These are phyloP conservation scores for Cichladusa arquata DNA, from an alignment of 2,113 vertebrate genomes.

Conservation along the genomic window DNA sequence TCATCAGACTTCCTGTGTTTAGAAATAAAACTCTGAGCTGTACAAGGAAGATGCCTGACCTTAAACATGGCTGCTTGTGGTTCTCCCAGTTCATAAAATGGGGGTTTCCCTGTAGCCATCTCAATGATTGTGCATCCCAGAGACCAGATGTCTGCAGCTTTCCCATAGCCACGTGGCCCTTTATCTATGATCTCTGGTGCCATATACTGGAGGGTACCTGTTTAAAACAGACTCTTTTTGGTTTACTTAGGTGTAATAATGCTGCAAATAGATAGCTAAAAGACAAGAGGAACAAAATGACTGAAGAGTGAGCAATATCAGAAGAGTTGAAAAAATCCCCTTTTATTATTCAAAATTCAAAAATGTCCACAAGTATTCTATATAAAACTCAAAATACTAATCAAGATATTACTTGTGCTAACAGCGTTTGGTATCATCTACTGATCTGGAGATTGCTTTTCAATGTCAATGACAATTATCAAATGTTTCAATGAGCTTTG, in stretches of 20 bases:
- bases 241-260: neutral
- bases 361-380: neutral
- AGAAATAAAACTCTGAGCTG: neutral
- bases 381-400: neutral
- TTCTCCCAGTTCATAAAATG: conserved; percentile 95
- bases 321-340: neutral
- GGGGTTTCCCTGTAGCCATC: conserved; percentile 97
- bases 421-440: neutral
- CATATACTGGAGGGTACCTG: conserved; percentile 98
- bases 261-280: neutral
- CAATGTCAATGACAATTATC: neutral
- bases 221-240: conserved; percentile 18
- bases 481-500: neutral
- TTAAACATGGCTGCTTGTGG: conserved; percentile 99
- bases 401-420: neutral
- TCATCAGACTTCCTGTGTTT: neutral
- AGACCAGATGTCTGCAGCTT: conserved; percentile 98
- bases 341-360: neutral
- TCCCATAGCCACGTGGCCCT: conserved; percentile 94
- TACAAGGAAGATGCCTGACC: conserved; percentile 71
- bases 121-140: conserved; percentile 98
- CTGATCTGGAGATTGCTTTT: neutral
- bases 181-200: conserved; percentile 99
- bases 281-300: neutral
- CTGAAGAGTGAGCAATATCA: neutral